phyloP scores from a whole-genome alignment of 2,888 invertebrate genomes.

The Blera fallax region DNA sequence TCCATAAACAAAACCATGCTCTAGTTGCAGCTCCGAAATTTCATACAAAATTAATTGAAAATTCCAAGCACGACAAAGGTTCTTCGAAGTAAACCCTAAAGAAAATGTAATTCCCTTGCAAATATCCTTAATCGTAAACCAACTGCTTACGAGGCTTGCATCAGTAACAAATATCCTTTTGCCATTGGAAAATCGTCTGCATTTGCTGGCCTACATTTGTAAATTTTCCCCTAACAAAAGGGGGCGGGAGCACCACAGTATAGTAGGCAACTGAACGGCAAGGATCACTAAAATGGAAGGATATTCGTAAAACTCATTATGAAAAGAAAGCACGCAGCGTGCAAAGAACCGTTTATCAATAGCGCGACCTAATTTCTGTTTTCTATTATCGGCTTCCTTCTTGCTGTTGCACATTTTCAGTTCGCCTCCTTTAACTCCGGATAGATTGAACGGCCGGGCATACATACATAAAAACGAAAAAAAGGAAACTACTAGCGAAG shows the following conservation, averaged over 20 bases:
- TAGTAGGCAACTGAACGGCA: conserved; percentile 14
- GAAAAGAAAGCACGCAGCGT: conserved; percentile 61
- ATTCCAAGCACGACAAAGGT: conserved; percentile 28
- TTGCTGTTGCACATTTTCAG: conserved; percentile 62
- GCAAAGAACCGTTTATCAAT: conserved; percentile 65
- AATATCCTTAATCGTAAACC: conserved; percentile 60
- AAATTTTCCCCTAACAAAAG: neutral
- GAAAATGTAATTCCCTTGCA: conserved; percentile 20
- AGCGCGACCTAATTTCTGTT: conserved; percentile 67
- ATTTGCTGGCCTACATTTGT: conserved; percentile 55
- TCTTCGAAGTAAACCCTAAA: neutral
- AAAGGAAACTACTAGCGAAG: neutral
- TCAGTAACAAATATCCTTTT: conserved; percentile 11
- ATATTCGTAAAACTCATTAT: conserved; percentile 67
- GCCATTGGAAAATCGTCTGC: conserved; percentile 15
- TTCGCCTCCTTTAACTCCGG: conserved; percentile 3
- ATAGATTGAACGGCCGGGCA: neutral
- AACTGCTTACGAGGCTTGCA: conserved; percentile 56
- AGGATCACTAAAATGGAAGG: conserved; percentile 65
- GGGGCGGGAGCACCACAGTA: neutral
- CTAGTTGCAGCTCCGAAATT: neutral
- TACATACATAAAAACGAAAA: neutral
- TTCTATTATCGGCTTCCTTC: conserved; percentile 22
- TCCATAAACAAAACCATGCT: neutral
- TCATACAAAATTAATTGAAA: conserved; percentile 27